phyloP scores from a whole-genome alignment of 1,140 invertebrate species.

The Drosophila sechellia region DNA sequence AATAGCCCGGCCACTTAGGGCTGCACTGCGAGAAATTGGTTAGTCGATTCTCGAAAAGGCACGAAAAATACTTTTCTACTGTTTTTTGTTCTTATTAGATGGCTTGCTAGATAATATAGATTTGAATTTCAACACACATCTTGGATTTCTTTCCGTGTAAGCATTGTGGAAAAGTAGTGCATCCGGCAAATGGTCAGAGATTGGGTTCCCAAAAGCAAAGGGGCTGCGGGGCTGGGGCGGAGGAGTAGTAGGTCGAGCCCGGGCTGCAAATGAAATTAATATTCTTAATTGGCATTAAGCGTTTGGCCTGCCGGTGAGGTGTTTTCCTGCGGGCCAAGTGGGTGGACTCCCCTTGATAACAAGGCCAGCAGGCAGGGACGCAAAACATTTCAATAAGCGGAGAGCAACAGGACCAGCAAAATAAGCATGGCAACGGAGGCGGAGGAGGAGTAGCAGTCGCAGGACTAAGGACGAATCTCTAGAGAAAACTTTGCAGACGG shows the following conservation, averaged over 20 bases:
- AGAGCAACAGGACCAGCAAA: slow-evolving; percentile 1
- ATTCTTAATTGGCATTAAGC: slow-evolving; percentile 79
- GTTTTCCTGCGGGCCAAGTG: not conserved
- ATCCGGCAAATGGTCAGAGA: slow-evolving; percentile 17
- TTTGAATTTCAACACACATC: not conserved
- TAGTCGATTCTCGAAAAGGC: not conserved
- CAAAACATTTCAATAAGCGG: slow-evolving; percentile 13
- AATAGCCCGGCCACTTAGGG: slow-evolving; percentile 33
- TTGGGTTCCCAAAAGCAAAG: not conserved
- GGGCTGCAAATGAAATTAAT: slow-evolving; percentile 73
- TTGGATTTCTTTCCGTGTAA: not conserved
- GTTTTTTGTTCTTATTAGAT: too few species aligned
- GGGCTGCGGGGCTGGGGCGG: too few species aligned
- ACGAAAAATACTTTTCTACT: not conserved
- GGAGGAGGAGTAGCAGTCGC: not conserved
- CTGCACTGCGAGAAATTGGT: not conserved
- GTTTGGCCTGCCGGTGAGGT: slow-evolving; percentile 37
- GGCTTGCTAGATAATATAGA: not conserved
- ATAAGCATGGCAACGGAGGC: slow-evolving; percentile 22
- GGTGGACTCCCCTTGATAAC: slow-evolving; percentile 30
- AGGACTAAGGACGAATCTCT: not conserved
- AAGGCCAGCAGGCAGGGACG: slow-evolving; percentile 9
- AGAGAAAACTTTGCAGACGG: slow-evolving; percentile 31
- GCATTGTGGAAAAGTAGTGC: slow-evolving; percentile 5
- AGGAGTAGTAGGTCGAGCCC: too few species aligned